These are phyloP conservation scores for Saccostrea cuccullata DNA, from an alignment of 1,140 invertebrate genomes.

Conservation along the genomic window DNA sequence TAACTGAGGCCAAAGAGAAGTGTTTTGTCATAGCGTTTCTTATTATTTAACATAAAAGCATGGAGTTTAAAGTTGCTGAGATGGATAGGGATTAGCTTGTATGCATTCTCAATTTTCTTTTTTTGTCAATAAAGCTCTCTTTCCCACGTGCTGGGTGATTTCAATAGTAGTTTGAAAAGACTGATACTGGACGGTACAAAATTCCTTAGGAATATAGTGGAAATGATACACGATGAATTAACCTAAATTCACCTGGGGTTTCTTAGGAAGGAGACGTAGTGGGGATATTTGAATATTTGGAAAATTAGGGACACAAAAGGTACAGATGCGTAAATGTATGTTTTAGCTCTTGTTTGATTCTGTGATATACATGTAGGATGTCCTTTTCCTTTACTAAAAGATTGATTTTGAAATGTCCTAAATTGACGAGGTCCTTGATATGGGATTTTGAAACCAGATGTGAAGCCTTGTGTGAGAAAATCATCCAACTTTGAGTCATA, in stretches of 20 bases:
- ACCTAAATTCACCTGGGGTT: constrained; percentile 12
- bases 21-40: not conserved
- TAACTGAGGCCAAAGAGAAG: constrained; percentile 3
- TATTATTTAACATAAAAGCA: not conserved
- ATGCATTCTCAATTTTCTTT: not conserved
- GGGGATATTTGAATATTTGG: constrained; percentile 8
- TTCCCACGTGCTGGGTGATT: not conserved
- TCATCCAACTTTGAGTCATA: not conserved
- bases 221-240: constrained; percentile 48
- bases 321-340: constrained; percentile 22
- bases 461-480: constrained; percentile 13
- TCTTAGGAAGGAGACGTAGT: constrained; percentile 43
- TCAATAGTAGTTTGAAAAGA: constrained; percentile 42
- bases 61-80: too few relatives aligned
- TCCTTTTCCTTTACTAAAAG: not conserved
- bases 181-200: constrained; percentile 37
- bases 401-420: not conserved
- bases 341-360: constrained; percentile 40
- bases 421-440: not conserved
- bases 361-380: not conserved
- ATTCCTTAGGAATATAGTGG: constrained; percentile 46
- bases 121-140: not conserved
- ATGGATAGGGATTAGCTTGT: too few relatives aligned
- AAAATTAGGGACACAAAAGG: constrained; percentile 33
- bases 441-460: constrained; percentile 34